Conservation (phyloP, 2,797 vertebrate genomes). For the Microctenopoma lineatum region DNA sequence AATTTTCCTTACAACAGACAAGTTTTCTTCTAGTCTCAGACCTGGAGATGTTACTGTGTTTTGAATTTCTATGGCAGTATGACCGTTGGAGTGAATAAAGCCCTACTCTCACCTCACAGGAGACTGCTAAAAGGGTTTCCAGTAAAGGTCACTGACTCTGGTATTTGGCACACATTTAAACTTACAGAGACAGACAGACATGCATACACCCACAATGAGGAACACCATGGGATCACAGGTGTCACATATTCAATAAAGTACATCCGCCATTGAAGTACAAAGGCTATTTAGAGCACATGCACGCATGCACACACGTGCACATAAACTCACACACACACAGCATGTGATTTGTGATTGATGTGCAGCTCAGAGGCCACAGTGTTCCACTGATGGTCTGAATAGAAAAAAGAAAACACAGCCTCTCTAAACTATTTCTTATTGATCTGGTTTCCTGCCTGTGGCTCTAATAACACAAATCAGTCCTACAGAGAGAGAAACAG, state of each 20-base stretch:
- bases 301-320: constrained; percentile 2
- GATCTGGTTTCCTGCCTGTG: constrained; percentile 60
- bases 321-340: neutral
- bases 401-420: constrained; percentile 34
- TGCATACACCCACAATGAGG: constrained; percentile 17
- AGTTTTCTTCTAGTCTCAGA: neutral
- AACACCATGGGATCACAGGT: constrained; percentile 21
- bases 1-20: neutral
- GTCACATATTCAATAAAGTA: constrained; percentile 52
- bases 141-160: constrained; percentile 54
- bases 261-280: constrained; percentile 51
- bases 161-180: constrained; percentile 28
- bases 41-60: neutral
- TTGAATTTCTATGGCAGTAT: neutral
- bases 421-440: constrained; percentile 68
- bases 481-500: constrained; percentile 20
- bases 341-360: constrained; percentile 47
- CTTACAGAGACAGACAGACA: constrained; percentile 13
- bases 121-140: constrained; percentile 24
- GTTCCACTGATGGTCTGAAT: constrained; percentile 41
- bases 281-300: constrained; percentile 37
- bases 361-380: constrained; percentile 38
- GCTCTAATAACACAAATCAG: constrained; percentile 29
- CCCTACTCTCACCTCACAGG: constrained; percentile 13
- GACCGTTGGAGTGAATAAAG: constrained; percentile 9